A percentile compares a stretch with the other conserved stretches of the same genome.
phyloP scores from a whole-genome alignment of 2,888 invertebrate genomes.

The Apomyelois bistriatella region DNA sequence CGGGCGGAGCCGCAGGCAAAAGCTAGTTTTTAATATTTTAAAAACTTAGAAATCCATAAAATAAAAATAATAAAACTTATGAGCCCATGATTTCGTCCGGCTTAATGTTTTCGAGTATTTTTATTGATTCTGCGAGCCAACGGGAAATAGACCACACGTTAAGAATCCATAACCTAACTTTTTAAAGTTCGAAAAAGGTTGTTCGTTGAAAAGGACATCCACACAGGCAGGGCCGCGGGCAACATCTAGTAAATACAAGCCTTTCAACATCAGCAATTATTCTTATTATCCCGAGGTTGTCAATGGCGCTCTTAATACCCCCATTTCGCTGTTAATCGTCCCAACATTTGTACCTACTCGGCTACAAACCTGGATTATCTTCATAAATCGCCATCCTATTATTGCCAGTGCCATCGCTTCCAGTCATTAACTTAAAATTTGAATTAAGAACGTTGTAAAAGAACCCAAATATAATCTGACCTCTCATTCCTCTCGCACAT shows the following conservation, averaged over 20 bases:
- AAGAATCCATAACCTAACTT: too few species aligned
- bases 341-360: slow-evolving; percentile 3
- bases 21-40: too few species aligned
- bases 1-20: too few species aligned
- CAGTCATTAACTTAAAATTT: slow-evolving; percentile 48
- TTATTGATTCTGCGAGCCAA: too few species aligned
- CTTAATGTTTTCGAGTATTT: too few species aligned
- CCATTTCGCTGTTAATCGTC: slow-evolving; percentile 12
- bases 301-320: slow-evolving; percentile 9
- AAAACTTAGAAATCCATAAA: too few species aligned
- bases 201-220: background rate
- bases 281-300: background rate
- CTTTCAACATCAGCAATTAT: background rate
- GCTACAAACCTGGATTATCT: slow-evolving; percentile 39
- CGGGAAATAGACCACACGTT: too few species aligned
- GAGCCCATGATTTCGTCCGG: too few species aligned
- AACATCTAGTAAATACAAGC: too few species aligned
- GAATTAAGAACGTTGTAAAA: slow-evolving; percentile 32
- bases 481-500: background rate
- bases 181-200: too few species aligned
- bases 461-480: slow-evolving; percentile 23
- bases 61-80: too few species aligned
- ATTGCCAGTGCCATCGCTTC: slow-evolving; percentile 38
- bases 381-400: slow-evolving; percentile 39
- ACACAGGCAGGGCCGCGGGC: too few species aligned